phyloP scores from a whole-genome alignment of 2,113 vertebrate genomes.

The Burhinus bistriatus region DNA sequence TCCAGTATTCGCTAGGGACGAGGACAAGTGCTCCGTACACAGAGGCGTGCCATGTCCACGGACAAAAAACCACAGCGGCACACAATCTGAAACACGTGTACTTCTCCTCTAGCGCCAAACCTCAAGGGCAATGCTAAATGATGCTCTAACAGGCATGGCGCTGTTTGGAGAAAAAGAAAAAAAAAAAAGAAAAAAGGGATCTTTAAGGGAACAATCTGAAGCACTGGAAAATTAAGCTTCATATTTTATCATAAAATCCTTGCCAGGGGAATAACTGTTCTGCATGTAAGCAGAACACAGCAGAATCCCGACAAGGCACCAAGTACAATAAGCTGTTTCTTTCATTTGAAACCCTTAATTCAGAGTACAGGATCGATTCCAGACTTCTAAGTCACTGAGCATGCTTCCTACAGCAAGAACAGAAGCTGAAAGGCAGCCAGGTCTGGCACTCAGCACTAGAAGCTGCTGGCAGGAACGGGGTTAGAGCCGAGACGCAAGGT shows the following conservation, averaged over 20 bases:
- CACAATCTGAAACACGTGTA: rapidly evolving
- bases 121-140: neutral
- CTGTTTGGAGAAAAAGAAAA: neutral
- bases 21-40: neutral
- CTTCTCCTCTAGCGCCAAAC: neutral
- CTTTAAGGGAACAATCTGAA: neutral
- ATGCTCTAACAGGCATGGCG: neutral
- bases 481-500: neutral
- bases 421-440: constrained; percentile 13
- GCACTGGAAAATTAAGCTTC: neutral
- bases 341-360: neutral
- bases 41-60: rapidly evolving
- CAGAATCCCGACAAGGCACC: neutral
- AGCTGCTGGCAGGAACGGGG: neutral
- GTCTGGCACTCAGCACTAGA: neutral
- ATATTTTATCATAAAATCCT: neutral
- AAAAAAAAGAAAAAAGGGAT: neutral
- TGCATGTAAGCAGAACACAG: neutral
- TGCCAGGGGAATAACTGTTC: neutral
- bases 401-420: neutral
- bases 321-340: neutral
- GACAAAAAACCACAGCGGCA: neutral
- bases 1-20: neutral
- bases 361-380: neutral
- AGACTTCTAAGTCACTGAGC: neutral